These are phyloP conservation scores for Latrodectus elegans DNA, from an alignment of 2,888 invertebrate genomes.

Conservation along the genomic window DNA sequence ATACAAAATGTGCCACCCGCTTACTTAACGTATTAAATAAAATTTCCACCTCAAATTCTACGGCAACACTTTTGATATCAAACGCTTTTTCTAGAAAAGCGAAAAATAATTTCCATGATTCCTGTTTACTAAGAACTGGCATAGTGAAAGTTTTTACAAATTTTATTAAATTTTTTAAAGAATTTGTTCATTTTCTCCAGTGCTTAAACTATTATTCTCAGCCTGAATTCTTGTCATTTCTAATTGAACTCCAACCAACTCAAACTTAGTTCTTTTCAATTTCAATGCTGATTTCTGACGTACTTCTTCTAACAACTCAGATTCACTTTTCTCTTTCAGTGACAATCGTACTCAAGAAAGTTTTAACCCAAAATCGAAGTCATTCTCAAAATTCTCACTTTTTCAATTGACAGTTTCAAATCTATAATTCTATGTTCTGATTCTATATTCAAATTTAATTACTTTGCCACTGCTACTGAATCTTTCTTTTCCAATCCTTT, in stretches of 20 bases:
- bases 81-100: constrained; percentile 21
- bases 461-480: constrained; percentile 4
- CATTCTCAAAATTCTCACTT: not conserved
- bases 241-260: not conserved
- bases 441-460: not conserved
- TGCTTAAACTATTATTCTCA: not conserved
- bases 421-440: not conserved
- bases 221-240: not conserved
- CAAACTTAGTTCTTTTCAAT: not conserved
- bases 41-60: constrained; percentile 19
- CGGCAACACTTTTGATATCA: constrained; percentile 6
- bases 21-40: constrained; percentile 12
- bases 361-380: not conserved
- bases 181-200: not conserved
- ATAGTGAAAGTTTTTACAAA: constrained; percentile 20
- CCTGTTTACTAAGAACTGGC: not conserved
- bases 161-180: constrained; percentile 13
- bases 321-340: not conserved
- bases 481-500: not conserved
- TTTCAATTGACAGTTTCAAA: too few species aligned
- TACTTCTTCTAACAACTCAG: not conserved
- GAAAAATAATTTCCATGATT: constrained; percentile 18
- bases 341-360: too few species aligned
- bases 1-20: not conserved
- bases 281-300: not conserved